These are phyloP conservation scores for Chamaetylas fuelleborni DNA, from an alignment of 2,113 vertebrate species.

Conservation along the genomic window DNA sequence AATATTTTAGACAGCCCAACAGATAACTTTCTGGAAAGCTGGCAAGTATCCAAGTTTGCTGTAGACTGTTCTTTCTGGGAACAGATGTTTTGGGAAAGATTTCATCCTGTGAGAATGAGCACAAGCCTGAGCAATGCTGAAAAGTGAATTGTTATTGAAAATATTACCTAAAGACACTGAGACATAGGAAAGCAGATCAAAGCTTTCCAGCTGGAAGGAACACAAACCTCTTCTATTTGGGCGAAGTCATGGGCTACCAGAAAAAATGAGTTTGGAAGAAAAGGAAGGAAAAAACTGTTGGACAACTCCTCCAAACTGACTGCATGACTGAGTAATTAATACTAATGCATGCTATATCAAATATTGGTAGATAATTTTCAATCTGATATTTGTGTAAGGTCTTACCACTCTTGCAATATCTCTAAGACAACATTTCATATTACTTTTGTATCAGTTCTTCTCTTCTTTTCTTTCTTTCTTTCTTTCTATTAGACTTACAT, in stretches of 20 bases:
- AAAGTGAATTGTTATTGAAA: background rate
- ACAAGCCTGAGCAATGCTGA: background rate
- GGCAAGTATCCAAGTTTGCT: background rate
- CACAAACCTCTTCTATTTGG: background rate
- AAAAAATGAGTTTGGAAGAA: background rate
- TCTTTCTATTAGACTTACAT: background rate
- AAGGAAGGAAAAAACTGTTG: background rate
- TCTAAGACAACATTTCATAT: background rate
- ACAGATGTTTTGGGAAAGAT: background rate
- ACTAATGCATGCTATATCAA: background rate
- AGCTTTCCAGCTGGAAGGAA: background rate
- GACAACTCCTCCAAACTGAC: rapidly evolving
- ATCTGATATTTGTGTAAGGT: background rate
- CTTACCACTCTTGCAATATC: background rate
- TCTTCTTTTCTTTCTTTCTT: background rate
- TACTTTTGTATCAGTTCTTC: background rate
- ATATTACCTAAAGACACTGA: background rate
- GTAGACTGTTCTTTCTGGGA: background rate
- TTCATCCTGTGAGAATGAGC: background rate
- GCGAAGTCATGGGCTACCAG: background rate
- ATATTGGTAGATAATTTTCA: background rate
- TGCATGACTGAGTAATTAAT: background rate
- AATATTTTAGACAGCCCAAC: background rate
- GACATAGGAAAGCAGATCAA: background rate
- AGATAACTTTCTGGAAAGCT: background rate